Percentiles rank a stretch among this genome's conserved stretches.
Evolutionary conservation across 2,888 invertebrate genomes (phyloP).

Genomic region (Trachelus iudaicus): DNA sequence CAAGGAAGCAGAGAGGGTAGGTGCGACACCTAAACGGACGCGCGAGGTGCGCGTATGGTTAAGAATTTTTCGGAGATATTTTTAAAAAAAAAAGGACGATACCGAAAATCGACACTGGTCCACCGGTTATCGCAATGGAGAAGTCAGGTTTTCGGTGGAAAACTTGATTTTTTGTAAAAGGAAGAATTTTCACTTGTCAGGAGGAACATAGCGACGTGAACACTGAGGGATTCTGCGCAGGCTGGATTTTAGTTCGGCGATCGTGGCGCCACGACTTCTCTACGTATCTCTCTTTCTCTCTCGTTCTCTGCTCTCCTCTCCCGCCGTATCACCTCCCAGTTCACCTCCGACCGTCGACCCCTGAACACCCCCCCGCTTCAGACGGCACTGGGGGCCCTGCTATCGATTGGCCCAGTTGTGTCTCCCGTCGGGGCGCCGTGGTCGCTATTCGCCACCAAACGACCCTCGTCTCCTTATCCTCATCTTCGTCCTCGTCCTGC

Average conservation of each 20-base stretch:
- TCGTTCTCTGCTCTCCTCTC: conserved; percentile 11
- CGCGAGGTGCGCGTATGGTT: too few relatives aligned
- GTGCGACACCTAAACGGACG: too few relatives aligned
- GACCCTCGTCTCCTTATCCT: conserved; percentile 2
- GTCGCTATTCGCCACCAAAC: conserved; percentile 37
- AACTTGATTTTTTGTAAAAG: too few relatives aligned
- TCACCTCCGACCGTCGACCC: conserved; percentile 13
- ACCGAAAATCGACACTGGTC: background rate
- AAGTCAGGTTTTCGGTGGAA: too few relatives aligned
- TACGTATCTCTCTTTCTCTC: conserved; percentile 25
- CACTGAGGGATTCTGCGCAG: conserved; percentile 42
- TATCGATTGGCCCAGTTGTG: conserved; percentile 62
- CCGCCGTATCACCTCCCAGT: conserved; percentile 9
- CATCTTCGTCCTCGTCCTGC: too few relatives aligned
- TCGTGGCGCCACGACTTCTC: conserved; percentile 30
- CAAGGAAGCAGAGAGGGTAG: too few relatives aligned
- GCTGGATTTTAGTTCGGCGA: conserved; percentile 4
- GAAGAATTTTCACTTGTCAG: background rate
- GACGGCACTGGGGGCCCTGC: conserved; percentile 24
- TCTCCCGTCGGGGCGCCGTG: conserved; percentile 46
- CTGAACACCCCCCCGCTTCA: conserved; percentile 17
- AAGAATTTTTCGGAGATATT: too few relatives aligned
- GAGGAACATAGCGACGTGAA: conserved; percentile 42
- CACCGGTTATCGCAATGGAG: conserved; percentile 16
- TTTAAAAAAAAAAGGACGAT: background rate